Conservation (phyloP, 2,113 vertebrate genomes). For the Mesoclemmys tuberculata region DNA sequence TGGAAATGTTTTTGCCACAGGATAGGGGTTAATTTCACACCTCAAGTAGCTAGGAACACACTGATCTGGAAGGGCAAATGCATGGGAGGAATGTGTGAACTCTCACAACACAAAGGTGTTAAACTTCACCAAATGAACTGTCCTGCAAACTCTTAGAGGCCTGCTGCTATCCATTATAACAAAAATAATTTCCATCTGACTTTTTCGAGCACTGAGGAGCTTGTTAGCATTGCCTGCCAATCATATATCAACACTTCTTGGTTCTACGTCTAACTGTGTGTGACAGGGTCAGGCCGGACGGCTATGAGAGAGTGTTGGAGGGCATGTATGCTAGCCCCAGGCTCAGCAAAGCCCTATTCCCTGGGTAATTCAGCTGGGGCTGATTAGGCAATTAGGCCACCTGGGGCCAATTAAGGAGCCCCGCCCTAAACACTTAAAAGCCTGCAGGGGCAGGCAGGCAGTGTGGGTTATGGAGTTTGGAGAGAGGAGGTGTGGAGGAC, state of each 20-base stretch:
- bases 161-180: constrained; percentile 45
- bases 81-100: constrained; percentile 50
- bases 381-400: too few relatives aligned
- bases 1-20: constrained; percentile 23
- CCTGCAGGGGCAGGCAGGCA: too few relatives aligned
- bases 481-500: too few relatives aligned
- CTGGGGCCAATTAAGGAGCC: too few relatives aligned
- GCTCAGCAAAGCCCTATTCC: too few relatives aligned
- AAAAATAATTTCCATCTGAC: constrained; percentile 57
- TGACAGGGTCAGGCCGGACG: too few relatives aligned
- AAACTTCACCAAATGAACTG: constrained; percentile 54
- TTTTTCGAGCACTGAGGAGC: constrained; percentile 23
- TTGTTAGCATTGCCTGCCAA: constrained; percentile 19
- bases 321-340: too few relatives aligned
- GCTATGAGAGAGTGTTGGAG: too few relatives aligned
- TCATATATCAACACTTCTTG: constrained; percentile 1
- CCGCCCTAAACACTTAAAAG: too few relatives aligned
- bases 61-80: constrained; percentile 37
- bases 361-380: too few relatives aligned
- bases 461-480: too few relatives aligned
- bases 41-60: constrained; percentile 5
- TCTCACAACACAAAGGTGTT: not conserved
- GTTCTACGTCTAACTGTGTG: not conserved
- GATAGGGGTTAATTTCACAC: constrained; percentile 32
- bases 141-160: constrained; percentile 42